Evolutionary conservation across 2,888 invertebrate genomes (phyloP).

Genomic region (Acronicta psi): DNA sequence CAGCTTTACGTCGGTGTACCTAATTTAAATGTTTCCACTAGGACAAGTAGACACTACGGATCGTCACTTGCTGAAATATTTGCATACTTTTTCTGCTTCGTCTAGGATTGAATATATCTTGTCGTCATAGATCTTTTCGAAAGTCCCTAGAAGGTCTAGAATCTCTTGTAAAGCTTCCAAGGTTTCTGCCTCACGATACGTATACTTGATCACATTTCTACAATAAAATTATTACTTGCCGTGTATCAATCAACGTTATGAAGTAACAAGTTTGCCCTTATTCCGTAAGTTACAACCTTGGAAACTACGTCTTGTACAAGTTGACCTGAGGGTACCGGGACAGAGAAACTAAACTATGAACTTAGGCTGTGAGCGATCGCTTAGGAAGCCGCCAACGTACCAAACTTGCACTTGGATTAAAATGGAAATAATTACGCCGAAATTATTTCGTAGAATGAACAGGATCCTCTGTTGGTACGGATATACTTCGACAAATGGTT

Average conservation of each 20-base stretch:
- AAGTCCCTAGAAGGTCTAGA: no score
- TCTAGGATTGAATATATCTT: no score
- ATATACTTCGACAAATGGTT: no score
- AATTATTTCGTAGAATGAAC: neutral
- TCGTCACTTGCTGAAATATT: no score
- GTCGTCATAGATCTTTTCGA: no score
- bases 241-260: conserved; percentile 30
- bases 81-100: no score
- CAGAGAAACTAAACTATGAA: conserved; percentile 46
- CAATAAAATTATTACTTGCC: conserved; percentile 17
- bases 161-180: no score
- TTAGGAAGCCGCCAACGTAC: conserved; percentile 34
- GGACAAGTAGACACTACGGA: no score
- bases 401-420: conserved; percentile 39
- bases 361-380: conserved; percentile 39
- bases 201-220: neutral
- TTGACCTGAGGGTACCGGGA: conserved; percentile 50
- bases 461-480: neutral
- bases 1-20: neutral
- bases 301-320: conserved; percentile 48
- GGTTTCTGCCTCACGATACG: neutral
- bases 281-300: conserved; percentile 54
- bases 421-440: conserved; percentile 35
- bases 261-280: conserved; percentile 51
- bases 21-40: no score